Base-by-base conservation (phyloP, 1,140 invertebrate genomes). In the Chionoecetes opilio region DNA sequence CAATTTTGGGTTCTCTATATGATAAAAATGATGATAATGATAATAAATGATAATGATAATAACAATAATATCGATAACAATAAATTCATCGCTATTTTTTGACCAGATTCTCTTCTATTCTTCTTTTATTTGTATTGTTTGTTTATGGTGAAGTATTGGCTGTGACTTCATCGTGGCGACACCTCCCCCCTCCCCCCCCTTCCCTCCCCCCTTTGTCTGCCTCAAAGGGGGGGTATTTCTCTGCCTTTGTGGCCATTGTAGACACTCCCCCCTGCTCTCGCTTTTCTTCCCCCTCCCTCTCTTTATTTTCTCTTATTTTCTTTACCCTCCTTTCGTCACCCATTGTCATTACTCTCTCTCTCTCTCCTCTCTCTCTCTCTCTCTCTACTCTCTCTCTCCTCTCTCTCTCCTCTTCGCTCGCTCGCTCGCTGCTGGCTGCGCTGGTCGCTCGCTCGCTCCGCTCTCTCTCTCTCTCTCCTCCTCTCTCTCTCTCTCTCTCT, bases 401-500 rank as follows among this genome's bases (percentile, higher is more conserved):
- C 35, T 82, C 21, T 63, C 29, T n/a, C 63, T n/a, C 9, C 26
- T 82, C 37, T 14, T 75, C 63, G 26, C 34, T 32, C 41, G 21
- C 9, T 31, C 53, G 63, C n/a, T n/a, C n/a, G n/a, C n/a, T n/a
- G n/a, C n/a, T n/a, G n/a, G n/a, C n/a, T n/a, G n/a, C n/a, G n/a
- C n/a, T n/a, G n/a, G n/a, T n/a, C n/a, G n/a, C n/a, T 75, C 63
- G 26, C 34, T 32, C 41, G 21, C 9, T 31, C 53, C n/a, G 63
- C 38, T 63, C 90, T 91, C 38, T 63, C 90, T 90, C 37, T 53
- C 88, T 90, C 37, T 53, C 41, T 90, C 37, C 31, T 29, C 46
- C 37, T 53, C 88, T 90, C 37, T 53, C 88, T 90, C 37, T 53
- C 41, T 38, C 37, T 53, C 88, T 91, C 38, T 63, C 91, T 92